phyloP scores from a whole-genome alignment of 2,113 vertebrate species.

The Beaufortia kweichowensis region DNA sequence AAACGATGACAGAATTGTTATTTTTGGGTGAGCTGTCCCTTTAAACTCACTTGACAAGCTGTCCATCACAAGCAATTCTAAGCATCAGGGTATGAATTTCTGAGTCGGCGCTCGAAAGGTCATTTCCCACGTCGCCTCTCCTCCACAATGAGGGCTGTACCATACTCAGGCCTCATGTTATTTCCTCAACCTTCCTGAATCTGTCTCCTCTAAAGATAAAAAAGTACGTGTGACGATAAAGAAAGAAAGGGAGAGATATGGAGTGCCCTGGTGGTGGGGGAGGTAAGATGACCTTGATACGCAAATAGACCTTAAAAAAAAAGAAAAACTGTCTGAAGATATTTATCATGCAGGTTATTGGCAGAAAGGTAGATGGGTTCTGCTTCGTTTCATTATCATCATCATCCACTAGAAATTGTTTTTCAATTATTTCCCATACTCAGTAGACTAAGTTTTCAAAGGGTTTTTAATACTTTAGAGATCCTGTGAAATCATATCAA shows the following conservation, averaged over 20 bases:
- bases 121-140: constrained; percentile 9
- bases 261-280: constrained; percentile 40
- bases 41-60: constrained; percentile 10
- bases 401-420: constrained; percentile 24
- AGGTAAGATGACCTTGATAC: constrained; percentile 65
- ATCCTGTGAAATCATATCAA: too few species aligned
- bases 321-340: constrained; percentile 49
- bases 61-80: not conserved
- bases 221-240: constrained; percentile 9
- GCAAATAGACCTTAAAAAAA: constrained; percentile 53
- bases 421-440: not conserved
- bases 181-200: constrained; percentile 28
- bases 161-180: not conserved
- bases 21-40: not conserved
- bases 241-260: constrained; percentile 18
- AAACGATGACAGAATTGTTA: too few species aligned
- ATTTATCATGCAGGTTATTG: constrained; percentile 58
- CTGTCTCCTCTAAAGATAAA: constrained; percentile 35
- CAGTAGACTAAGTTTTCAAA: not conserved
- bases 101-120: constrained; percentile 22
- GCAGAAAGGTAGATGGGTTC: constrained; percentile 47
- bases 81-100: not conserved
- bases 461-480: not conserved
- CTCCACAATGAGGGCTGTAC: constrained; percentile 15
- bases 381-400: constrained; percentile 51